Base-by-base conservation (phyloP, 2,888 invertebrate genomes). In the Abrostola triplasia region DNA sequence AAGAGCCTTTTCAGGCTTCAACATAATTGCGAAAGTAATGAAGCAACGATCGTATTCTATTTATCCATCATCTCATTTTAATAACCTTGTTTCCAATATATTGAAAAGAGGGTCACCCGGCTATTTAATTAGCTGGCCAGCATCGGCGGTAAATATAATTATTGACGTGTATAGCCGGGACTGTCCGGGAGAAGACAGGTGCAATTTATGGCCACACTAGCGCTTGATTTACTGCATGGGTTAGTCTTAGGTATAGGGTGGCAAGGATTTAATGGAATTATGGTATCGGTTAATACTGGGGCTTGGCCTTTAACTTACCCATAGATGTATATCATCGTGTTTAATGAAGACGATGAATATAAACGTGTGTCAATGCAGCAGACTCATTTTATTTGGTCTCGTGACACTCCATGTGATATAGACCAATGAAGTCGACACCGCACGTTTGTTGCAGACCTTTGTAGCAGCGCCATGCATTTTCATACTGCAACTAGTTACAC, bases 191-290 rank as follows among this genome's bases (percentile, higher is more conserved):
- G 50, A 36, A 53, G 54, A 61, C 42, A 67, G 63, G 53, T 71
- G 63, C 70, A 62, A 81, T 82, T 81, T 79, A 80, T 71, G 44
- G 57, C 59, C 59, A 53, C 63, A 61, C 64, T 62, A 70, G 67
- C 64, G 35, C 59, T 38, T 76, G 75, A 78, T 83, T 77, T 77
- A 82, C 35, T 40, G 65, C 37, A 58, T 41, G 49, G 53, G 50
- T 72, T 70, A 63, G 73, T 68, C 64, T 56, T 36, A 61, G 61
- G 62, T 51, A 49, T 51, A 44, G 36, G 37, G 8, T 42, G 36
- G 12, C 5, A 35, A 12, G 12, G 11, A 52, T 24, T 55, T 36
- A 8, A 40, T 56, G 36, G 12, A 8, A 9, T 44, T 44, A 6
- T 44, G 8, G 13, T 13, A 44, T 13, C 44, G 24, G 13, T 4